A percentile compares a stretch with the other conserved stretches of the same genome.
Evolutionary conservation across 1,140 invertebrate species (phyloP).

Genomic region (Spodoptera litura): DNA sequence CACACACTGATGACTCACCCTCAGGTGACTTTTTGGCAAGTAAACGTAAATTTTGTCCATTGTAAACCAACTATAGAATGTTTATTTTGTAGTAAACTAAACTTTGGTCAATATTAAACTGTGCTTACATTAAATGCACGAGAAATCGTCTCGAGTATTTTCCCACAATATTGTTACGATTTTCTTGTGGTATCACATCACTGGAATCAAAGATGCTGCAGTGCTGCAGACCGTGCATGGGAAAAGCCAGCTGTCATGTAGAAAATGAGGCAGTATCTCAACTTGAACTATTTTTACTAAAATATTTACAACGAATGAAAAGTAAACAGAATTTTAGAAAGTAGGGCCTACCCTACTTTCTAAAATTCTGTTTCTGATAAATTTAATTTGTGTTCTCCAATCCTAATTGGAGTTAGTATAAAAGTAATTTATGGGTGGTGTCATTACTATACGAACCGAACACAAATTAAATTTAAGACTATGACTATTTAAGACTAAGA

Average conservation of each 20-base stretch:
- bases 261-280: background rate
- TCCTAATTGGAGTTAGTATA: too few relatives aligned
- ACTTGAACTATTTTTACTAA: background rate
- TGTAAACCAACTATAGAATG: background rate
- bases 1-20: background rate
- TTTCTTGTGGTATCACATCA: constrained; percentile 23
- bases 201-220: constrained; percentile 24
- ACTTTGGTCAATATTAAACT: background rate
- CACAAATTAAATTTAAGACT: too few relatives aligned
- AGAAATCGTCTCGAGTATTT: background rate
- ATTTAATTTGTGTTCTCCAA: too few relatives aligned
- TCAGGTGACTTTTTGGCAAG: constrained; percentile 28
- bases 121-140: background rate
- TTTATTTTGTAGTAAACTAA: background rate
- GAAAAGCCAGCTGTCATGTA: constrained; percentile 22
- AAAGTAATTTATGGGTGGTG: too few relatives aligned
- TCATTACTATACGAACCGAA: too few relatives aligned
- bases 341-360: too few relatives aligned
- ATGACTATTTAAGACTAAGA: too few relatives aligned
- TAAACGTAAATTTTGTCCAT: constrained; percentile 10
- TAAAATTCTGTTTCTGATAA: too few relatives aligned
- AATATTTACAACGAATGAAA: background rate
- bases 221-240: constrained; percentile 16
- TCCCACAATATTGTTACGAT: background rate
- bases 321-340: background rate